phyloP scores from a whole-genome alignment of 2,113 vertebrate species.

The Sturnus vulgaris region DNA sequence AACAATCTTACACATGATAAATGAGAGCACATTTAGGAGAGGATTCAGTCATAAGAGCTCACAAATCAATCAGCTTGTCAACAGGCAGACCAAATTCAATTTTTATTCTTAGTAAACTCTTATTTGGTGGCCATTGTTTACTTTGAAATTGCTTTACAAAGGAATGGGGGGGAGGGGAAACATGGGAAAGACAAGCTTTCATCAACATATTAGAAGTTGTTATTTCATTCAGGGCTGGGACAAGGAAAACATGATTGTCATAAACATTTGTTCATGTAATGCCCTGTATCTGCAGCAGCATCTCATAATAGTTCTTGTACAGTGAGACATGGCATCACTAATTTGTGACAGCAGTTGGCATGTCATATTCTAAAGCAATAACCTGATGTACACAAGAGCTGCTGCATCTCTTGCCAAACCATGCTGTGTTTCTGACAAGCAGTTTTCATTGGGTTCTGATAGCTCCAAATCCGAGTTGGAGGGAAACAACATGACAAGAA shows the following conservation, averaged over 20 bases:
- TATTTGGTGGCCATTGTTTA: constrained; percentile 76
- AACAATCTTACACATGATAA: constrained; percentile 92
- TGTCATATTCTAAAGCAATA: background rate
- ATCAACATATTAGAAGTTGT: constrained; percentile 32
- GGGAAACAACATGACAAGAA: background rate
- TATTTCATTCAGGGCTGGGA: background rate
- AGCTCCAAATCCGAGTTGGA: background rate
- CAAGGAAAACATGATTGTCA: background rate
- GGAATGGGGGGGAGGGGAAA: background rate
- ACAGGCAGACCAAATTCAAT: constrained; percentile 94
- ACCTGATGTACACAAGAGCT: background rate
- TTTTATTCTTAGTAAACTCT: constrained; percentile 95
- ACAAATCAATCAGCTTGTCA: constrained; percentile 99
- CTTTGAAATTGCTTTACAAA: constrained; percentile 72
- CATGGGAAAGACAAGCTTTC: constrained; percentile 56
- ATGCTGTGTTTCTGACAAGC: background rate
- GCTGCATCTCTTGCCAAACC: background rate
- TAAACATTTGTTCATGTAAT: background rate
- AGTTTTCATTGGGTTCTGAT: background rate
- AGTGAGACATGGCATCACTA: background rate
- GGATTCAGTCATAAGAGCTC: constrained; percentile 90
- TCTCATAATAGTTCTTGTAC: background rate
- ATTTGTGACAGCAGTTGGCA: background rate
- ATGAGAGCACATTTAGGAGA: constrained; percentile 89
- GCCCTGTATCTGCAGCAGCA: background rate